Evolutionary conservation across 2,797 vertebrate genomes (phyloP), one percentile per base, ranked within the genome.

Genomic region (Centropyge bicolor): DNA sequence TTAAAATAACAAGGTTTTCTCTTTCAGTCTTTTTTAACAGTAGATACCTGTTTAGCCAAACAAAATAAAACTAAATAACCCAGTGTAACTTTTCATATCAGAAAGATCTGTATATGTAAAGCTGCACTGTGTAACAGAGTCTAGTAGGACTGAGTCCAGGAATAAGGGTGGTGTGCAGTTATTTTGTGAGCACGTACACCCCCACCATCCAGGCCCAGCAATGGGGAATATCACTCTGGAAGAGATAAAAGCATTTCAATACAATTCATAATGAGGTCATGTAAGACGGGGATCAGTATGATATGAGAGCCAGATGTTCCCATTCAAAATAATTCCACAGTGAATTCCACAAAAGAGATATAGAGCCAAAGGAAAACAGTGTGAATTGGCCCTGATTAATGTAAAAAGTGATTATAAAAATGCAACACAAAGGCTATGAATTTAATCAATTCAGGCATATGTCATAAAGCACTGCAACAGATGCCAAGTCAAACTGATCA

Each of bases 261-360:
- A 83, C 73, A 85, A 85, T 83, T 78, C 81, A 81, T 82, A 90
- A 89, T 79, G 85, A 84, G 82, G 81, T 89, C 83, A 86, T 63
- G 73, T 75, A 74, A 70, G 74, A 49, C 43, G 60, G 78, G 63
- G 71, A 84, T 81, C 73, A 59, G 78, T 85, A 38, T 82, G 78
- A 82, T 78, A 59, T 77, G 61, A 86, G 78, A 78, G 72, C 78
- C 90, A 94, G 88, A 92, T 91, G 90, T 91, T 88, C 81, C 84
- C 59, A 74, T 90, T 90, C 72, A 87, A 78, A 88, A 77, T 80
- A 78, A 82, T 77, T 84, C 80, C 63, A 74, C 48, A 64, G 74
- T 81, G 70, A 88, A 43, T 88, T 74, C 46, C 55, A 84, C 76
- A 87, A 77, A 89, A 76, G 63, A 62, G 38, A 65, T 78, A 65